Evolutionary conservation across 2,113 vertebrate genomes (phyloP).

Genomic region (Lethenteron camtschaticum): DNA sequence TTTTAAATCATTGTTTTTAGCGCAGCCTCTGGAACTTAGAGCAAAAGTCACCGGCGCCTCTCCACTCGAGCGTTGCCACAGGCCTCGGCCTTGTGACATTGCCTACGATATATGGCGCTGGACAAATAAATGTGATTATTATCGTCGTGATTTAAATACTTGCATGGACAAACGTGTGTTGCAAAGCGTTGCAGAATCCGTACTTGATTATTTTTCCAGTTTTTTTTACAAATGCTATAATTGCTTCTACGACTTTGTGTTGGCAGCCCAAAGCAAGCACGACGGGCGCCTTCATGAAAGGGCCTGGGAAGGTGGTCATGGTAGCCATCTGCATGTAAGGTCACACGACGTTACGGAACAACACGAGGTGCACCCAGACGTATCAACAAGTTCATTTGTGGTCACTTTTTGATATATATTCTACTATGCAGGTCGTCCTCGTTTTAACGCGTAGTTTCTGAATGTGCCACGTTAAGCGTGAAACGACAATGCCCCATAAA

Average conservation of each 20-base stretch:
- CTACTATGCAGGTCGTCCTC: not conserved
- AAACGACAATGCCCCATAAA: too few relatives aligned
- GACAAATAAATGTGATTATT: too few relatives aligned
- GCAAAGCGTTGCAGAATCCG: not conserved
- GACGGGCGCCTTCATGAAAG: constrained; percentile 51
- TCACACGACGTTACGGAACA: not conserved
- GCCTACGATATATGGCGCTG: too few relatives aligned
- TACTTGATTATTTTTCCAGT: constrained; percentile 11
- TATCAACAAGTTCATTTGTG: not conserved
- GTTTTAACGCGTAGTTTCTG: not conserved
- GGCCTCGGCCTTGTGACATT: too few relatives aligned
- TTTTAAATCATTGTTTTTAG: too few relatives aligned
- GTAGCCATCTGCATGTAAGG: constrained; percentile 99
- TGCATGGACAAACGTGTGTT: not conserved
- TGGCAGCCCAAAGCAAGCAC: constrained; percentile 57
- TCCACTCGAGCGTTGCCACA: too few relatives aligned
- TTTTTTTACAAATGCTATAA: too few relatives aligned
- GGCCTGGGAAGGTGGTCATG: constrained; percentile 90
- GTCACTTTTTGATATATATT: not conserved
- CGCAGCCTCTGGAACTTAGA: too few relatives aligned
- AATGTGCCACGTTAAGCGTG: too few relatives aligned
- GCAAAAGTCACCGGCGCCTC: too few relatives aligned
- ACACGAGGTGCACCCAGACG: too few relatives aligned
- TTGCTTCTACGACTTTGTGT: constrained; percentile 5
- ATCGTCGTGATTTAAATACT: too few relatives aligned